phyloP scores from a whole-genome alignment of 2,888 invertebrate genomes.

The Automeris io region DNA sequence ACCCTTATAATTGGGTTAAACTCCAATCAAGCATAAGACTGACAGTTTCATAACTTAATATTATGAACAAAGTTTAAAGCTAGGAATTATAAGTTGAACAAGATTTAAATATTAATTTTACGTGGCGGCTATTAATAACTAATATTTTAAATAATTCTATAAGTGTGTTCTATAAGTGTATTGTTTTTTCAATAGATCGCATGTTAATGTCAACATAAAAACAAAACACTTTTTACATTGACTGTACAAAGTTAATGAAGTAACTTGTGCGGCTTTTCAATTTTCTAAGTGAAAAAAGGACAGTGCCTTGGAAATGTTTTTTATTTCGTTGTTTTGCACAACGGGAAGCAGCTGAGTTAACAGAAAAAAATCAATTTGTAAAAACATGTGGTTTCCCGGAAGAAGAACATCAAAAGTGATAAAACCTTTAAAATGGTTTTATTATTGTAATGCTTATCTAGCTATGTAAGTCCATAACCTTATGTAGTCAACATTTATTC shows the following conservation, averaged over 20 bases:
- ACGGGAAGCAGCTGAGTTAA: background rate
- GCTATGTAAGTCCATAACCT: no score
- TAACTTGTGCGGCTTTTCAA: constrained; percentile 4
- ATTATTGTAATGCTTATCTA: no score
- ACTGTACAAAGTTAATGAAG: constrained; percentile 8
- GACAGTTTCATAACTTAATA: background rate
- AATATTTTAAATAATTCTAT: no score
- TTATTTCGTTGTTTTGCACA: background rate
- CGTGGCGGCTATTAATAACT: no score
- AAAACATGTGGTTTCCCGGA: no score
- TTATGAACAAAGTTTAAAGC: background rate
- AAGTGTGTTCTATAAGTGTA: no score
- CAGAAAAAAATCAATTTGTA: no score
- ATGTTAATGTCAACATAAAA: background rate
- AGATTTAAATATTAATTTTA: no score
- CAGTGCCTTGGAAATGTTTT: background rate
- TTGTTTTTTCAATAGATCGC: no score
- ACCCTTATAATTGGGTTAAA: background rate
- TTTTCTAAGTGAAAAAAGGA: constrained; percentile 7
- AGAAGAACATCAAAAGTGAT: no score
- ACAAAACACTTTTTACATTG: constrained; percentile 1
- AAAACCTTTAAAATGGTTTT: no score
- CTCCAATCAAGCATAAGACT: background rate
- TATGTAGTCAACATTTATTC: no score
- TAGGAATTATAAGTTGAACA: background rate